Evolutionary conservation across 2,797 vertebrate species (phyloP).

Genomic region (Sebastes glaucus): DNA sequence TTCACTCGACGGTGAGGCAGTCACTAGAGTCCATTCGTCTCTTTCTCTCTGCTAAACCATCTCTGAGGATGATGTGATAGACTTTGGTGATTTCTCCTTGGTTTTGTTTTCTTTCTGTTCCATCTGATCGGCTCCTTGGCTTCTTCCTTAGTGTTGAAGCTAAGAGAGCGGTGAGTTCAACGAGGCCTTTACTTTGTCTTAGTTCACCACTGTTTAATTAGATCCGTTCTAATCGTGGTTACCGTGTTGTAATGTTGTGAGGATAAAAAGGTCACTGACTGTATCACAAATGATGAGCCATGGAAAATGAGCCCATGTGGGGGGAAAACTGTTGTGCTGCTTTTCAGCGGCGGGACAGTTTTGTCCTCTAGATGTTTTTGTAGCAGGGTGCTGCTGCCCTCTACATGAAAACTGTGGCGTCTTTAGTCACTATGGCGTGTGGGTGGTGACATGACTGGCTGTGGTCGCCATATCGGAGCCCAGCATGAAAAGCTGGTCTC

Average conservation of each 20-base stretch:
- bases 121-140: slow-evolving; percentile 5
- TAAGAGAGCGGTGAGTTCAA: neutral
- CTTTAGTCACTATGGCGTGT: slow-evolving; percentile 54
- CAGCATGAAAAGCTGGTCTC: slow-evolving; percentile 58
- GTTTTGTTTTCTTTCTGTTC: slow-evolving; percentile 38
- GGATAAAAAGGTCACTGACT: slow-evolving; percentile 44
- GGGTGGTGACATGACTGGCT: slow-evolving; percentile 60
- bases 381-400: slow-evolving; percentile 59
- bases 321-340: slow-evolving; percentile 2
- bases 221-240: neutral
- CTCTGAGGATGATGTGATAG: slow-evolving; percentile 50
- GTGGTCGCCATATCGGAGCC: slow-evolving; percentile 56
- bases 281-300: slow-evolving; percentile 53
- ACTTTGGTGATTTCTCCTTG: slow-evolving; percentile 78
- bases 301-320: slow-evolving; percentile 45
- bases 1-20: slow-evolving; percentile 35
- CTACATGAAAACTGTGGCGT: slow-evolving; percentile 46
- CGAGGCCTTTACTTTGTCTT: neutral
- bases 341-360: slow-evolving; percentile 38
- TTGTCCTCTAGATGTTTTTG: slow-evolving; percentile 43
- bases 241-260: neutral
- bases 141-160: slow-evolving; percentile 13
- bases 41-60: slow-evolving; percentile 32
- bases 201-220: slow-evolving; percentile 6
- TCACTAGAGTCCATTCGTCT: slow-evolving; percentile 22